phyloP scores from a whole-genome alignment of 2,888 invertebrate genomes.

The Brachyptera risi region DNA sequence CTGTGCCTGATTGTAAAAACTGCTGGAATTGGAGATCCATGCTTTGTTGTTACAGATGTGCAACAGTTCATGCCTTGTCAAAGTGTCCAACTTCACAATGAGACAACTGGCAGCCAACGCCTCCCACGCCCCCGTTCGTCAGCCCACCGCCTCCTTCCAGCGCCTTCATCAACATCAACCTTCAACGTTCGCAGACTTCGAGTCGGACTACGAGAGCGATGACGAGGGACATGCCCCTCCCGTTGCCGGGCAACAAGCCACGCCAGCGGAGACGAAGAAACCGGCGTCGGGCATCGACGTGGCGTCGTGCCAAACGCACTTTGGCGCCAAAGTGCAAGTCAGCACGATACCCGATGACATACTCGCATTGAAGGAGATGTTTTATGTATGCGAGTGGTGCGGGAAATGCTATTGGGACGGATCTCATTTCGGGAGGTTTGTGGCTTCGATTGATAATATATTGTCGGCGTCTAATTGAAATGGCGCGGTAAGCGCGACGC shows the following conservation, averaged over 20 bases:
- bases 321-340: constrained; percentile 54
- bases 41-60: constrained; percentile 47
- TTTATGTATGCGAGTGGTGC: constrained; percentile 66
- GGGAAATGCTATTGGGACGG: constrained; percentile 74
- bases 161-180: neutral
- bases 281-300: constrained; percentile 40
- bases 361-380: constrained; percentile 49
- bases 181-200: neutral
- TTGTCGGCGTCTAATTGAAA: no score
- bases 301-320: constrained; percentile 49
- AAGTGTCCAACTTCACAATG: constrained; percentile 46
- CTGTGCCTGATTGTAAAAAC: no score
- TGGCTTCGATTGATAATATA: neutral
- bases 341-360: constrained; percentile 49
- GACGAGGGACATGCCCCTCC: constrained; percentile 10
- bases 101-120: constrained; percentile 37
- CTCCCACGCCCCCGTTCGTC: neutral
- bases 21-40: no score
- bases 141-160: neutral
- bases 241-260: neutral
- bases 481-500: no score
- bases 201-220: neutral
- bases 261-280: neutral
- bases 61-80: constrained; percentile 49
- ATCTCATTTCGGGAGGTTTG: constrained; percentile 42